These are phyloP conservation scores for Marronus borbonicus DNA, from an alignment of 2,888 invertebrate species.

Conservation along the genomic window DNA sequence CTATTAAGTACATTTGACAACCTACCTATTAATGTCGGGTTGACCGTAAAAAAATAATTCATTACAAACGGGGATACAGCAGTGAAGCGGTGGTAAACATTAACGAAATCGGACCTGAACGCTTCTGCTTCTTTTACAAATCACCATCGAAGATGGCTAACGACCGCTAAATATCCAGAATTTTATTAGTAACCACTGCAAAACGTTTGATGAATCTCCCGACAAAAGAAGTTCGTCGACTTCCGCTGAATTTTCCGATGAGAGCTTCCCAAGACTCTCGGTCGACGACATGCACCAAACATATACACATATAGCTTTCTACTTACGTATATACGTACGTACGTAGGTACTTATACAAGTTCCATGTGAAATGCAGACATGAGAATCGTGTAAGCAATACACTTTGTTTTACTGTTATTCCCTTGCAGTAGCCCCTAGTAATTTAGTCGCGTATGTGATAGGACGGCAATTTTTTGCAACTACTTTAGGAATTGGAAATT, in stretches of 20 bases:
- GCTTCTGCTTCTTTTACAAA: background rate
- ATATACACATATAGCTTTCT: background rate
- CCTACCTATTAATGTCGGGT: too few relatives aligned
- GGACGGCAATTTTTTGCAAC: background rate
- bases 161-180: background rate
- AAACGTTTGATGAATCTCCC: background rate
- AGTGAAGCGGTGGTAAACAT: too few relatives aligned
- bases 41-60: too few relatives aligned
- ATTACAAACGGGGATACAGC: too few relatives aligned
- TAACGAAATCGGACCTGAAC: too few relatives aligned
- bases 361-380: background rate
- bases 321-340: background rate
- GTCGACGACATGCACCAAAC: background rate
- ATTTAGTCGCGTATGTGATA: background rate
- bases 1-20: too few relatives aligned
- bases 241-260: background rate
- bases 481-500: background rate
- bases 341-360: background rate
- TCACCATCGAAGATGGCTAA: background rate
- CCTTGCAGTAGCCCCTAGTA: background rate
- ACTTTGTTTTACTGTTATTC: slow-evolving; percentile 7
- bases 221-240: background rate
- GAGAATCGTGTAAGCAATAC: background rate
- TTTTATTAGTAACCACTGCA: background rate
- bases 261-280: background rate